Evolutionary conservation across 2,113 vertebrate species (phyloP).

Genomic region (Cyrtonyx montezumae): DNA sequence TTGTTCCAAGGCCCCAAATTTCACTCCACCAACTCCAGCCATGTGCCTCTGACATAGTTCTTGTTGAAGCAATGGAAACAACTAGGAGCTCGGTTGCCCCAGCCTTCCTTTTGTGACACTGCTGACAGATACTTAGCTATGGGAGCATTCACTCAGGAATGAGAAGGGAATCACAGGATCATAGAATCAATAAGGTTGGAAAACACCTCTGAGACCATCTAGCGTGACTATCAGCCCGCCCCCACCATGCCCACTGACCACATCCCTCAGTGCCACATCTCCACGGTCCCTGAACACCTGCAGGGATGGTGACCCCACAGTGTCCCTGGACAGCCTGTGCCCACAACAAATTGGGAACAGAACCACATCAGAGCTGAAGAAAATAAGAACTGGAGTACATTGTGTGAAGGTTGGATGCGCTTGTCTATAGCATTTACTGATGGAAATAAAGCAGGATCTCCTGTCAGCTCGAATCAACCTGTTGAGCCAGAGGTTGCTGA

Average conservation of each 20-base stretch:
- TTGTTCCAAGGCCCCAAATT: neutral
- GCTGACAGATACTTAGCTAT: neutral
- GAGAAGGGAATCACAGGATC: neutral
- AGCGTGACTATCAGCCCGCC: no score
- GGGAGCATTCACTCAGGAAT: neutral
- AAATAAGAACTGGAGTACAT: neutral
- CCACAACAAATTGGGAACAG: neutral
- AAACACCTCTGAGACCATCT: no score
- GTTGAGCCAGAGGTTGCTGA: neutral
- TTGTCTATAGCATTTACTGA: neutral
- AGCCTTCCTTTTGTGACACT: neutral
- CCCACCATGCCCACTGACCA: no score
- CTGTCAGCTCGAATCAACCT: neutral
- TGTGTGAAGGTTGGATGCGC: accelerated
- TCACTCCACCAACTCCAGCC: neutral
- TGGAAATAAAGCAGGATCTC: neutral
- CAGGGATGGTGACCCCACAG: no score
- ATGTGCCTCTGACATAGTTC: neutral
- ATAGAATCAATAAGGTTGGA: no score
- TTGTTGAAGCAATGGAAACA: neutral
- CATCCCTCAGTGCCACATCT: no score
- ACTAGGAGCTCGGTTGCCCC: neutral
- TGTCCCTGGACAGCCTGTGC: no score
- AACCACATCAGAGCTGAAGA: neutral
- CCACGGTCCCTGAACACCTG: no score